Percentiles rank a stretch among this genome's conserved stretches.
Conservation (phyloP, 2,113 vertebrate species). For the Phrynosoma platyrhinos region DNA sequence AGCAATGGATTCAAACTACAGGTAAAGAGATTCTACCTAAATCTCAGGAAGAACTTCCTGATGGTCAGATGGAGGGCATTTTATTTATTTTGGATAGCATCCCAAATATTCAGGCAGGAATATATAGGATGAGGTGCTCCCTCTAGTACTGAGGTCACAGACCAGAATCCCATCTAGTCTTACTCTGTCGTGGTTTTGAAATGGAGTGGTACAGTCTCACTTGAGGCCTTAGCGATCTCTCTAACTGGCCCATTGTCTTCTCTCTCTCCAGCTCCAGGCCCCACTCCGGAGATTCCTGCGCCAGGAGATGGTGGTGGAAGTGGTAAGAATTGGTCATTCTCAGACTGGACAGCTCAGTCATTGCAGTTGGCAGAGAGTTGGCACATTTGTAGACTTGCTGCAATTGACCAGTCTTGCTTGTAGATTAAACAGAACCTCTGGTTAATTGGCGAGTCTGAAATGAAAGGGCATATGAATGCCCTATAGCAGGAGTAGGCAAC, state of each 20-base stretch:
- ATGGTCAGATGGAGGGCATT: too few relatives aligned
- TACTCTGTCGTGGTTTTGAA: background rate
- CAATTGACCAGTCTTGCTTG: too few relatives aligned
- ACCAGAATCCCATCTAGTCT: background rate
- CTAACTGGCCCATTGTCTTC: accelerated
- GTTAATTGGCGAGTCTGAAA: too few relatives aligned
- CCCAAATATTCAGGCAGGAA: too few relatives aligned
- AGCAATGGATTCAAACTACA: too few relatives aligned
- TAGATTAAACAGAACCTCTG: background rate
- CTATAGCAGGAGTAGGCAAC: too few relatives aligned
- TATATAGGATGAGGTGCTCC: too few relatives aligned
- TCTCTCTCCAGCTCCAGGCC: slow-evolving; percentile 87
- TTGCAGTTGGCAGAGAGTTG: background rate
- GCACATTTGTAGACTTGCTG: background rate
- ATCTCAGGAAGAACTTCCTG: too few relatives aligned
- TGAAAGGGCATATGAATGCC: background rate
- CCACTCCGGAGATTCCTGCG: slow-evolving; percentile 94
- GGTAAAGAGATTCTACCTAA: too few relatives aligned
- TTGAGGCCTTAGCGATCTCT: background rate
- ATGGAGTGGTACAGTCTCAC: background rate
- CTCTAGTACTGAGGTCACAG: too few relatives aligned
- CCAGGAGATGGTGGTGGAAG: slow-evolving; percentile 97
- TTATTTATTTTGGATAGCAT: too few relatives aligned
- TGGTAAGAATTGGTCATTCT: slow-evolving; percentile 80
- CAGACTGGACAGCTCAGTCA: background rate